Evolutionary conservation across 2,888 invertebrate species (phyloP), one percentile per base, ranked within the genome.

Genomic region (Cheilosia impressa): DNA sequence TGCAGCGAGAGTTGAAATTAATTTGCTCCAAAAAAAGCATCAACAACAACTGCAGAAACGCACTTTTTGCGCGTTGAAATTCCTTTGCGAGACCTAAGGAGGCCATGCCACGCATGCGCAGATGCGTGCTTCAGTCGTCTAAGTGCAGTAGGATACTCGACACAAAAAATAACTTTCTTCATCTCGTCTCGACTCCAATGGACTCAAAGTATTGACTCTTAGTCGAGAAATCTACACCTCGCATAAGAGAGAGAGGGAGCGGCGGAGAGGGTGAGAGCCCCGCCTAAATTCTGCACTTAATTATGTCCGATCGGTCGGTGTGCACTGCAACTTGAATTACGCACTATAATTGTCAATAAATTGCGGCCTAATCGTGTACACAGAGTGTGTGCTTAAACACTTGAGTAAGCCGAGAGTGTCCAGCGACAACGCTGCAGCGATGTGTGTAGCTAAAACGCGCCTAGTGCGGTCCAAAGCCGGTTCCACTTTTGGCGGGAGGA

Each of bases 251-350:
- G 27, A 27, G 27, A 6, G 27, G 27, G 6, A 19, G 17, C 10
- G 60, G 57, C 10, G 5, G 43, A 47, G 57, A n/a, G 65, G 38
- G 43, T 3, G 62, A 31, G 50, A 52, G 72, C 81, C 81, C 80
- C 76, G 81, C 76, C 81, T 81, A 72, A 76, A 62, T 85, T 81
- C 72, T 77, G 81, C 81, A 85, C 85, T 85, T 85, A 85, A 85
- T 85, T 81, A 85, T 85, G 81, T 85, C 85, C 62, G 77, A 85
- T 81, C 81, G 76, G 50, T 58, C 68, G 71, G 43, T 77, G 81
- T 72, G 72, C 81, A 81, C 68, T 81, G 85, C 85, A 85, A 85
- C 85, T 85, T 85, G 85, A 85, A 85, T 85, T 85, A 85, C 85
- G 85, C 85, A 81, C 85, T 68, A 62, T 85, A 85, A 81, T 85